Conservation (phyloP, 1,140 invertebrate species). For the Pinna nobilis region DNA sequence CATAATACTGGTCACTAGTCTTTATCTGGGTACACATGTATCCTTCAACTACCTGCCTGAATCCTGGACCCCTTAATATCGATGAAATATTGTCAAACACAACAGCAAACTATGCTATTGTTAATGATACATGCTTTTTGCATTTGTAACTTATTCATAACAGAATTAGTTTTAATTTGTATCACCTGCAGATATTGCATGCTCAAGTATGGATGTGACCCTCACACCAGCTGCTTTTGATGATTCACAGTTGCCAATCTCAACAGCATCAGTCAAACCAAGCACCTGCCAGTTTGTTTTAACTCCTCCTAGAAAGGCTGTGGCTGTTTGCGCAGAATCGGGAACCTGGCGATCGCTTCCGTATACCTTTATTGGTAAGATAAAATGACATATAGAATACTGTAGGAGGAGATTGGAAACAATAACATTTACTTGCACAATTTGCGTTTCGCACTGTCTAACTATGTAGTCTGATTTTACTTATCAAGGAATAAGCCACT, state of each 20-base stretch:
- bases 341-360: conserved; percentile 90
- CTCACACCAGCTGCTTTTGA: neutral
- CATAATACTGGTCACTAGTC: no score
- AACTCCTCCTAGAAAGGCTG: conserved; percentile 88
- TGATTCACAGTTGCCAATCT: conserved; percentile 69
- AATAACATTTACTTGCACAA: no score
- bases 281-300: conserved; percentile 89
- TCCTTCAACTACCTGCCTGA: no score
- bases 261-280: conserved; percentile 85
- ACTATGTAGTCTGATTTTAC: no score
- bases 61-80: no score
- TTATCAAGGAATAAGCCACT: no score
- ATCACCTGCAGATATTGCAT: neutral
- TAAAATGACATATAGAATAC: no score
- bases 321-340: conserved; percentile 91
- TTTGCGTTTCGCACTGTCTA: no score
- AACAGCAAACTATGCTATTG: neutral
- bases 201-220: neutral
- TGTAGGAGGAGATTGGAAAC: no score
- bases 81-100: no score
- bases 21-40: no score
- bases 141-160: neutral
- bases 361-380: conserved; percentile 83
- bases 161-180: neutral
- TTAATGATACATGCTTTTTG: no score